Base-by-base conservation (phyloP, 2,113 vertebrate species). In the Pseudopodoces humilis region DNA sequence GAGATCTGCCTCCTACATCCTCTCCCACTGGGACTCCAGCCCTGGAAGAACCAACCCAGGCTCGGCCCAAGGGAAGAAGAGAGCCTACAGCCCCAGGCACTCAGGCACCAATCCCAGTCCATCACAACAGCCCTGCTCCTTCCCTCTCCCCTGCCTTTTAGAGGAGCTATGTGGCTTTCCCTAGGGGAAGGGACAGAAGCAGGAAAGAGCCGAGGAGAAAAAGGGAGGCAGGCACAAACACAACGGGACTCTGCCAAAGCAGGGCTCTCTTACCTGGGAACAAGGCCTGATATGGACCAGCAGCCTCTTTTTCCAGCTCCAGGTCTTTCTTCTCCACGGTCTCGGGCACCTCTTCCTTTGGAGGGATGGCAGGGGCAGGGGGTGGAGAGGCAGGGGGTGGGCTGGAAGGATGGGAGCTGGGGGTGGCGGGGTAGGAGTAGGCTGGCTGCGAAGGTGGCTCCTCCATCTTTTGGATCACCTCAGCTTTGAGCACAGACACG, bases 391-490 rank as follows among this genome's bases (percentile, higher is more conserved):
- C 97, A 0, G 98, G 98, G 9, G 97, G 97, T 0, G 98, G 98
- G 87, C 98, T 98, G 86, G 97, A 95, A 30, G 98, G 97, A 80
- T 98, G 98, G 67, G 98, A 97, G 94, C 93, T 98, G 86, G 99
- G 98, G 10, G 98, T 98, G 69, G 99, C 98, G 0, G 98, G 98
- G 90, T 98, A 98, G 18, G 98, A 98, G 28, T 99, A 99, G 59
- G 98, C 82, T 10, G 98, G 98, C 27, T 98, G 98, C 86, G 98
- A 98, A 64, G 98, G 95, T 72, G 98, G 97, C 12, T 98, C 98
- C 90, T 98, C 98, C 67, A 98, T 97, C 98, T 99, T 99, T 91
- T 98, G 98, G 70, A 98, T 98, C 39, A 98, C 98, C 95, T 99
- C 99, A 58, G 98, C 98, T 98, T 99, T 99, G 88, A 99, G 98